phyloP scores from a whole-genome alignment of 2,113 vertebrate genomes.

The Macheiramphus alcinus region DNA sequence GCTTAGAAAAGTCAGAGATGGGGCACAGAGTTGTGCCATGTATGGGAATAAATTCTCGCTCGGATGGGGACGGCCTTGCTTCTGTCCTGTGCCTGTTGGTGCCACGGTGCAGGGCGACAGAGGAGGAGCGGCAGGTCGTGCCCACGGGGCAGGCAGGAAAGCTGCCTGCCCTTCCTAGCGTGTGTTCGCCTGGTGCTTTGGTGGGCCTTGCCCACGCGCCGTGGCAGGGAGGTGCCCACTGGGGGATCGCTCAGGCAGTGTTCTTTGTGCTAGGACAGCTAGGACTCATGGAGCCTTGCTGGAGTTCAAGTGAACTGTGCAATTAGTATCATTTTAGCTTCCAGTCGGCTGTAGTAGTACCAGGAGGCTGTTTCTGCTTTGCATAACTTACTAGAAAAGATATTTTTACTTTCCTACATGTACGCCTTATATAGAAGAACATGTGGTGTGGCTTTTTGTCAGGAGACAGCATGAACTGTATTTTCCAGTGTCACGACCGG shows the following conservation, averaged over 20 bases:
- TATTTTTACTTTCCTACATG: neutral
- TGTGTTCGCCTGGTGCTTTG: neutral
- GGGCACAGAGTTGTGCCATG: neutral
- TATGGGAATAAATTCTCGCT: neutral
- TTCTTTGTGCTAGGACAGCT: neutral
- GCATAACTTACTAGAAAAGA: neutral
- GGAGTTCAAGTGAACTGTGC: neutral
- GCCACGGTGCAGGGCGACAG: neutral
- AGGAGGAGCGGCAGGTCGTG: neutral
- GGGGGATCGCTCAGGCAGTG: accelerated
- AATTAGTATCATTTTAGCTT: neutral
- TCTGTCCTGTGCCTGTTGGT: accelerated
- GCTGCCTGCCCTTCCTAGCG: neutral
- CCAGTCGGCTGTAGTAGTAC: neutral
- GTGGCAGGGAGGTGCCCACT: neutral
- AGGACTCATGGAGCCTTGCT: neutral
- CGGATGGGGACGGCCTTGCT: accelerated
- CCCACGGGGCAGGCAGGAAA: neutral
- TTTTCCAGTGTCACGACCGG: neutral
- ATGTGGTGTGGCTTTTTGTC: neutral
- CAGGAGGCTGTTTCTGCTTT: neutral
- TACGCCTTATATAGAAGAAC: neutral
- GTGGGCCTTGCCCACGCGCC: accelerated
- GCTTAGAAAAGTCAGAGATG: neutral
- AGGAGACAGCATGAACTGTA: neutral